These are phyloP conservation scores for Syngnathoides biaculeatus DNA, from an alignment of 2,113 vertebrate genomes.

Conservation along the genomic window DNA sequence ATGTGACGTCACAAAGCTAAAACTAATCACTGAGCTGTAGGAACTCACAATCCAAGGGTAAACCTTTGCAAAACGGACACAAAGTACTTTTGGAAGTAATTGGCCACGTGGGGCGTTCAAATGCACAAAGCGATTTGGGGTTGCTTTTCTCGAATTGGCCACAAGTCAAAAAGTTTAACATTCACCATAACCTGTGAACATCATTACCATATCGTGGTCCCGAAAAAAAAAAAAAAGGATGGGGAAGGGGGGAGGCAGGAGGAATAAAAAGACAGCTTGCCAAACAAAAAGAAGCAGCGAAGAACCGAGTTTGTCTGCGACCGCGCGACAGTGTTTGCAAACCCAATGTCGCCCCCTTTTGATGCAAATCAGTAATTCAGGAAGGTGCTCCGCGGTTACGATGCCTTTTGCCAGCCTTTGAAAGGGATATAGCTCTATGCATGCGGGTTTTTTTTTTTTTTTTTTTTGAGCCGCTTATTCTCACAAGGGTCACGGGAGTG, in stretches of 20 bases:
- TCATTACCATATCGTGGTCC: neutral
- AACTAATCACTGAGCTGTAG: slow-evolving; percentile 82
- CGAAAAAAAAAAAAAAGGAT: no score
- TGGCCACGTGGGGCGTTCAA: neutral
- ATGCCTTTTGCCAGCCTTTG: neutral
- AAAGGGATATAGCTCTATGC: no score
- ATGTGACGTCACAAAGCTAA: slow-evolving; percentile 84
- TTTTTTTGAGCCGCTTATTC: no score
- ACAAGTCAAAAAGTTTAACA: neutral
- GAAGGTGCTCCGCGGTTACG: neutral
- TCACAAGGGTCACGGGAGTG: no score
- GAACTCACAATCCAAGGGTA: slow-evolving; percentile 82
- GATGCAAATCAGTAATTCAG: slow-evolving; percentile 55
- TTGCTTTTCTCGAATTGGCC: neutral
- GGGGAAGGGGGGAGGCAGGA: no score
- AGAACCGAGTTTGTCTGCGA: neutral
- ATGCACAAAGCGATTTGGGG: neutral
- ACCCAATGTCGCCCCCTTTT: slow-evolving; percentile 96
- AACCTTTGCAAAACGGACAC: slow-evolving; percentile 84
- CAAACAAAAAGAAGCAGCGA: neutral
- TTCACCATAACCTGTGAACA: neutral
- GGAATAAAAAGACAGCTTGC: neutral
- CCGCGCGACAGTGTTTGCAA: slow-evolving; percentile 58
- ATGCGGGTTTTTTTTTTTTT: no score
- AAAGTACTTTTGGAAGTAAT: neutral